Evolutionary conservation across 2,113 vertebrate genomes (phyloP).

Genomic region (Falco punctatus): DNA sequence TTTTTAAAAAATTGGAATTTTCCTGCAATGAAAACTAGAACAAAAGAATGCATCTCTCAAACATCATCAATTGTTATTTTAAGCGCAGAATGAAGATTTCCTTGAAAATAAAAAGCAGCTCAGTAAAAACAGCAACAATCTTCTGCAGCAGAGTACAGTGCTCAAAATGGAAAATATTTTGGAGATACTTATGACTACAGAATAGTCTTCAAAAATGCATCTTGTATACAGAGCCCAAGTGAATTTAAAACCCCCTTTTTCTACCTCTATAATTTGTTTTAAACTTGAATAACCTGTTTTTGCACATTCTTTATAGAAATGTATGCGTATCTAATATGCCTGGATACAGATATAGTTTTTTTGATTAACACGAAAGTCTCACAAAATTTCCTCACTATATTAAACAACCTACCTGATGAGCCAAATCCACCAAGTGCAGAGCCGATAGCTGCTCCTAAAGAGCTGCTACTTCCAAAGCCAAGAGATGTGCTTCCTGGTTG

Average conservation of each 20-base stretch:
- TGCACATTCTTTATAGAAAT: background rate
- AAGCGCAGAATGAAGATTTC: background rate
- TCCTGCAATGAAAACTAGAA: background rate
- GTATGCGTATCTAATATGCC: background rate
- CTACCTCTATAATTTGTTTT: background rate
- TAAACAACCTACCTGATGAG: constrained; percentile 87
- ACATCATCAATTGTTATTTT: background rate
- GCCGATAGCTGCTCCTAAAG: constrained; percentile 90
- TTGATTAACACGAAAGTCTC: background rate
- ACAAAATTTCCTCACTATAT: constrained; percentile 43
- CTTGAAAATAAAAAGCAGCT: background rate
- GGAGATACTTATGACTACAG: background rate
- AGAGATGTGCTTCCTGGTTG: constrained; percentile 89
- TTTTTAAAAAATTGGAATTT: background rate
- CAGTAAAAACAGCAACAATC: background rate
- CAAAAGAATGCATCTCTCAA: background rate
- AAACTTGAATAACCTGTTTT: background rate
- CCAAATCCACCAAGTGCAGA: constrained; percentile 95
- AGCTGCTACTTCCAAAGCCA: constrained; percentile 91
- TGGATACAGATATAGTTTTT: constrained; percentile 5
- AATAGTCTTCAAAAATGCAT: background rate
- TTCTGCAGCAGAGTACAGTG: background rate
- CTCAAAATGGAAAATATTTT: background rate
- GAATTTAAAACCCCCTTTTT: background rate
- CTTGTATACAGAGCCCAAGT: background rate